A percentile compares a stretch with the other conserved stretches of the same genome.
These are phyloP conservation scores for Andrena marginata DNA, from an alignment of 2,888 invertebrate genomes.

Conservation along the genomic window DNA sequence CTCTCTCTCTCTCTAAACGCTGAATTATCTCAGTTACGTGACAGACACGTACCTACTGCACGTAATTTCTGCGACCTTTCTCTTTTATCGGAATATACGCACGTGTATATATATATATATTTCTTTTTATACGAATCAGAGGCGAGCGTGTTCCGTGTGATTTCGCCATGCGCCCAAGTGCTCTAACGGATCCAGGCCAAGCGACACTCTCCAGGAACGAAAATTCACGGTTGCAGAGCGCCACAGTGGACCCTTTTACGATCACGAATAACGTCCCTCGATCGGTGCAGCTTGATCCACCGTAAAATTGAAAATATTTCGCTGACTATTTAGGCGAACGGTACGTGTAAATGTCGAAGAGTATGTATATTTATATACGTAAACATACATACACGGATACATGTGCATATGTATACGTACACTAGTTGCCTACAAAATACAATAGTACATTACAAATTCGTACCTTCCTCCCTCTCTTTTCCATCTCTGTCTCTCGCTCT, in stretches of 20 bases:
- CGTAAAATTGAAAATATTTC: conserved; percentile 65
- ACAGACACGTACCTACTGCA: conserved; percentile 42
- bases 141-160: conserved; percentile 42
- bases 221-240: not conserved
- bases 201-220: conserved; percentile 23
- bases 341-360: conserved; percentile 56
- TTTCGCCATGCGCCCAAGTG: conserved; percentile 44
- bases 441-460: conserved; percentile 79
- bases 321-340: conserved; percentile 61
- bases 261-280: conserved; percentile 23
- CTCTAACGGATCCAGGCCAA: conserved; percentile 49
- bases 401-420: conserved; percentile 73
- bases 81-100: conserved; percentile 5
- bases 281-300: conserved; percentile 24
- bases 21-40: conserved; percentile 34
- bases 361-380: conserved; percentile 70
- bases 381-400: conserved; percentile 68
- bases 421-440: conserved; percentile 81
- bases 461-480: conserved; percentile 56
- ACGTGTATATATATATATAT: conserved; percentile 28
- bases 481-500: conserved; percentile 37
- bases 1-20: conserved; percentile 24
- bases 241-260: not conserved
- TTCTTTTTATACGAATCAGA: conserved; percentile 29
- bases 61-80: conserved; percentile 15